Base-by-base conservation (phyloP, 1,140 invertebrate genomes). In the Pseudomyrmex gracilis region DNA sequence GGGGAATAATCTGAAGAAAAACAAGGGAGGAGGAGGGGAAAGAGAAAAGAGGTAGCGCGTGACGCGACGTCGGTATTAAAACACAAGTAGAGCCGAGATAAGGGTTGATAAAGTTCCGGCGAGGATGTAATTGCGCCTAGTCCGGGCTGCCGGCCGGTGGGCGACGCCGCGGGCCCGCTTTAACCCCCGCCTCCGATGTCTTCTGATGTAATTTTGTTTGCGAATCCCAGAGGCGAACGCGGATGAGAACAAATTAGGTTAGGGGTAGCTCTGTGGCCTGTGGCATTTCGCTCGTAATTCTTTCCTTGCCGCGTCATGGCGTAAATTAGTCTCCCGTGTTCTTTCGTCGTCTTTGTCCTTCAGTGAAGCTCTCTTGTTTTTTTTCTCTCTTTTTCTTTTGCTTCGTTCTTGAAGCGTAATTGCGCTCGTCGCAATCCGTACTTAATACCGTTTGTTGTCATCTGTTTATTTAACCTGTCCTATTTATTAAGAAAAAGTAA, bases 201-300 rank as follows among this genome's bases (percentile, higher is more conserved):
- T 83, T 90, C 87, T 90, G 91, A 93, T 88, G 90, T 90, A 91
- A 93, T 93, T 93, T 90, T 86, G 90, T 89, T 91, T 90, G 88
- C 66, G 83, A 90, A 91, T 90, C 87, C 90, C 88, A 82, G 85
- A 80, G 86, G 84, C 67, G 73, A 49, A 84, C 74, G 82, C 84
- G 82, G 82, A 91, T 89, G 90, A 90, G 86, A 82, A 91, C 83
- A 91, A 92, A 93, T 92, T 92, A 83, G 80, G 90, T 92, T 92
- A 92, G 89, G 66, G 71, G 67, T 80, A 55, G 74, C 70, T 64
- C 83, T 80, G 53, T 67, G 85, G 70, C 66, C 74, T 74, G 86
- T 83, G 77, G 85, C 88, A 86, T 78, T 58, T 91, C 89, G 88
- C 90, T 64, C 61, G 74, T 63, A 84, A 89, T 83, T 82, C 73